Evolutionary conservation across 30 jellyfish, hydroid and myxozoan species (phyloP), one percentile per base, ranked within the genome.

Genomic region (Aurelia sp.): DNA sequence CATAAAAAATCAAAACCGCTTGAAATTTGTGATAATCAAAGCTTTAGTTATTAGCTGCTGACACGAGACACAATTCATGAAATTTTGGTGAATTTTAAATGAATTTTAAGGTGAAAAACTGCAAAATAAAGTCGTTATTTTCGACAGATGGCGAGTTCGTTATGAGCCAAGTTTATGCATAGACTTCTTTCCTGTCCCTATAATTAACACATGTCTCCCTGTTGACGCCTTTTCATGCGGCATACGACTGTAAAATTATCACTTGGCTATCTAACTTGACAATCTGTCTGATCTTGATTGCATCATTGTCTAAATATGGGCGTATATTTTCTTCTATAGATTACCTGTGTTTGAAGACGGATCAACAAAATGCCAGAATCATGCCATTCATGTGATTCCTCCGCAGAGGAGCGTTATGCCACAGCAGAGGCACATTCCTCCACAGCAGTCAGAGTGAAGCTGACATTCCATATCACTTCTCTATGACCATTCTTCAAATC

Each of bases 101-200:
- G 30, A 59, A 59, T 5, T 44, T 44, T 44, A 44, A 7, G 16
- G 55, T 13, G 9, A 59, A 59, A 59, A 59, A 59, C 20, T 20
- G 69, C 69, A 33, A 20, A 40, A 64, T 18, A 0, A 10, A 38
- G 44, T 38, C 57, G 13, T 31, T 24, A 82, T 68, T 68, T 82
- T 70, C 92, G 92, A 82, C 92, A 82, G 92, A 82, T 82, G 92
- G 85, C 60, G 62, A 38, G 22, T 53, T 41, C 52, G 18, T 3
- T 19, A 12, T 30, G 67, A 38, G 75, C 87, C 74, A 55, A 38
- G 60, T 51, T 21, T 35, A 15, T 76, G 27, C 41, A 47, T 47
- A 24, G 52, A 60, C 47, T 61, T 68, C 92, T 75, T 82, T 30
- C 85, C 24, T 35, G 67, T 18, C 21, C 31, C 84, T 27, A 57